Conservation (phyloP, 2,113 vertebrate species). For the Pteropus alecto region DNA sequence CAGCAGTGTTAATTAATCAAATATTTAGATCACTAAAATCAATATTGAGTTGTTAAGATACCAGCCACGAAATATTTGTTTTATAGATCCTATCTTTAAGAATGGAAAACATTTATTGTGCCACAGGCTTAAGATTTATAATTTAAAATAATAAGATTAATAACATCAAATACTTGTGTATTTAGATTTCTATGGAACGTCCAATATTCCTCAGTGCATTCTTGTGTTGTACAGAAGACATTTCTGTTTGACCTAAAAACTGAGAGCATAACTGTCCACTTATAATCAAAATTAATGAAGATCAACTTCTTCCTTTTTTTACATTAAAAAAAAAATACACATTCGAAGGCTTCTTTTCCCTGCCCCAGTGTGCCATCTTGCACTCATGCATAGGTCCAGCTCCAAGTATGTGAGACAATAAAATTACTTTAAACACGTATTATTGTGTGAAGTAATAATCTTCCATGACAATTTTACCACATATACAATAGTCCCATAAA, state of each 20-base stretch:
- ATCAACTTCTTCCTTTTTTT: not conserved
- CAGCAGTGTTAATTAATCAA: not conserved
- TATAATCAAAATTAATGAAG: not conserved
- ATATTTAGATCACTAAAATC: conserved; percentile 14
- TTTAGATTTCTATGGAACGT: not conserved
- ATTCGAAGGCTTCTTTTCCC: not conserved
- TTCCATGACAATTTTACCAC: not conserved
- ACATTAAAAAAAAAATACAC: not conserved
- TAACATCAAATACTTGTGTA: not conserved
- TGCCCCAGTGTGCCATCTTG: too few relatives aligned
- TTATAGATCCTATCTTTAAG: not conserved
- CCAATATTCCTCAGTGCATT: not conserved
- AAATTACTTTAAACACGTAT: not conserved
- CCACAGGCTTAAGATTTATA: not conserved
- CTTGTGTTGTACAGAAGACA: not conserved
- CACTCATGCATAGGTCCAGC: rapidly evolving
- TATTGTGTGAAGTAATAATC: not conserved
- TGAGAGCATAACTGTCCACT: not conserved
- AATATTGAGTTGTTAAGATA: not conserved
- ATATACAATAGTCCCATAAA: not conserved
- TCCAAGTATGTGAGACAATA: not conserved
- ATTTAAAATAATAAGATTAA: conserved; percentile 10
- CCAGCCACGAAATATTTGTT: not conserved
- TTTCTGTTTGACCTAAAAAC: not conserved
- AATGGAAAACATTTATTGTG: not conserved